Base-by-base conservation (phyloP, 2,888 invertebrate species). In the Dynastes grantii region DNA sequence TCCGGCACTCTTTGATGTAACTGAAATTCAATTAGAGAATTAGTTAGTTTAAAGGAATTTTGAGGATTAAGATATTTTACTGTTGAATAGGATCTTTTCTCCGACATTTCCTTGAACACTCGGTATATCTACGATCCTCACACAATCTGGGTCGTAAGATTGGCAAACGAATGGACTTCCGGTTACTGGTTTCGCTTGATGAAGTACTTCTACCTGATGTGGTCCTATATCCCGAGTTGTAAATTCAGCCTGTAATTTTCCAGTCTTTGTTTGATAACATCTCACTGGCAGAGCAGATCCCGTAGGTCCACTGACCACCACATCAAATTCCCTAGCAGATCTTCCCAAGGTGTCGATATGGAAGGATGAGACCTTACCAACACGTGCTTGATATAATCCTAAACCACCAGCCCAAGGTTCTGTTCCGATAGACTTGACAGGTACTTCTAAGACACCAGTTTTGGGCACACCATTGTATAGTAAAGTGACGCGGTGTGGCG, bases 221-320 rank as follows among this genome's bases (percentile, higher is more conserved):
- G 93, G 92, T 67, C 94, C 94, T 32, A 95, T 92, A 85, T 94
- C 94, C 79, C 94, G 93, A 45, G 96, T 94, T 16, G 95, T 95
- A 89, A 96, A 99, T 89, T 99, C 99, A 0, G 98, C 98, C 87
- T 97, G 94, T 77, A 98, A 91, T 85, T 97, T 95, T 1, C 98
- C 98, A 80, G 98, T 97, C 86, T 98, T 96, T 80, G 98, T 98
- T 87, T 97, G 97, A 88, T 98, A 98, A 87, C 99, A 98, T 78
- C 97, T 89, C 0, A 89, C 89, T 2, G 89, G 89, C 45, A 89
- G 85, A 2, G 89, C 89, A 6, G 88, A 87, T 29, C 89, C 89
- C 0, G 86, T 87, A 2, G 89, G 89, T 49, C 89, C 88, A 82
- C 89, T 89, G 2, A 98, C 95, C 0, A 97, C 95, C 0, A 97